These are phyloP conservation scores for Idris sp. DNA, from an alignment of 1,140 invertebrate species.

Conservation along the genomic window DNA sequence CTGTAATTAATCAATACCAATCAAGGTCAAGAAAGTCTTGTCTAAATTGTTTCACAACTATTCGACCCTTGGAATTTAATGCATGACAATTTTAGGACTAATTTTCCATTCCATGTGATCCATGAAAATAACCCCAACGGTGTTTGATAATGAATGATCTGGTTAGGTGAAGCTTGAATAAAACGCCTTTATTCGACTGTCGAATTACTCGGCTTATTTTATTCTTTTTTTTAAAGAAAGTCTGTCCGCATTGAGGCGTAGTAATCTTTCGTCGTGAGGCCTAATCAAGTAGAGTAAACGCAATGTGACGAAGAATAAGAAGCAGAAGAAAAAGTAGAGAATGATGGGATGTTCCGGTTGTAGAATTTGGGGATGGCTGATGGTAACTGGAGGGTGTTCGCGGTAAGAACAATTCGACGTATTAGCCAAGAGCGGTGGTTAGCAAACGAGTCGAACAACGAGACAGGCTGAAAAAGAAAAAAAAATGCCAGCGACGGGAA, in stretches of 20 bases:
- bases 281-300: slow-evolving; percentile 79
- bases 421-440: slow-evolving; percentile 70
- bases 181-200: slow-evolving; percentile 55
- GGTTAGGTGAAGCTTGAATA: slow-evolving; percentile 53
- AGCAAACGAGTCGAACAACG: slow-evolving; percentile 64
- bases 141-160: slow-evolving; percentile 59
- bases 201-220: slow-evolving; percentile 48
- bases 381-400: slow-evolving; percentile 64
- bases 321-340: slow-evolving; percentile 52
- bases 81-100: slow-evolving; percentile 44
- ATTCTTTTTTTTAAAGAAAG: slow-evolving; percentile 46
- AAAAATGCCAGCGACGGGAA: slow-evolving; percentile 44
- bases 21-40: no score
- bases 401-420: slow-evolving; percentile 72
- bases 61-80: slow-evolving; percentile 20
- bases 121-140: slow-evolving; percentile 37
- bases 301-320: slow-evolving; percentile 66
- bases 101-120: slow-evolving; percentile 53
- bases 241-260: slow-evolving; percentile 61
- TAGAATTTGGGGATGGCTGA: slow-evolving; percentile 45
- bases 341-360: slow-evolving; percentile 45
- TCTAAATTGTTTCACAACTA: slow-evolving; percentile 5
- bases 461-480: slow-evolving; percentile 17
- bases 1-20: no score
- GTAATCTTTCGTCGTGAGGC: slow-evolving; percentile 67